Evolutionary conservation across 2,113 vertebrate genomes (phyloP).

Genomic region (Nannobrachium achirus): DNA sequence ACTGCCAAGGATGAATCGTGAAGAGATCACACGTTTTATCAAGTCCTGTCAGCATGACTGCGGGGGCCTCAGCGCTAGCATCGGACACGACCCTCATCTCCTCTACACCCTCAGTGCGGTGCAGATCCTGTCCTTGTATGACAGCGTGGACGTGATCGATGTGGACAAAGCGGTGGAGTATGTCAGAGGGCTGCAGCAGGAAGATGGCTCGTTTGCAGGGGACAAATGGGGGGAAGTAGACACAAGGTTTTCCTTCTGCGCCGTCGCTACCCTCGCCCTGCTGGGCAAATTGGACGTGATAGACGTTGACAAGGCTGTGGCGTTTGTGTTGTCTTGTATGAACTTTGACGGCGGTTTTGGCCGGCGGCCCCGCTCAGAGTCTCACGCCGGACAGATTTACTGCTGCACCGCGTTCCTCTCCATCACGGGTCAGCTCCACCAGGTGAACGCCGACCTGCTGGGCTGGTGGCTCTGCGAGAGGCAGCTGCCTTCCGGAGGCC

Average conservation of each 20-base stretch:
- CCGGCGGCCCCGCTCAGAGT: conserved; percentile 96
- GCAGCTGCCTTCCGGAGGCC: conserved; percentile 94
- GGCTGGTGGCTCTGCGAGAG: conserved; percentile 99
- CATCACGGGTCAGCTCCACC: conserved; percentile 94
- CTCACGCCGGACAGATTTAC: conserved; percentile 98
- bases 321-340: conserved; percentile 97
- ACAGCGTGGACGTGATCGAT: conserved; percentile 85
- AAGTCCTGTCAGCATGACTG: conserved; percentile 93
- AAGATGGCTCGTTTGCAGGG: conserved; percentile 95
- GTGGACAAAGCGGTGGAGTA: conserved; percentile 92
- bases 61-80: conserved; percentile 94
- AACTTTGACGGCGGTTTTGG: conserved; percentile 99
- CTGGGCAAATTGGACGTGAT: conserved; percentile 91
- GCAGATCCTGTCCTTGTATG: conserved; percentile 95
- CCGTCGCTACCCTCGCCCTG: conserved; percentile 91
- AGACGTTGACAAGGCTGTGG: conserved; percentile 89
- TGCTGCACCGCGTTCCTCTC: conserved; percentile 98
- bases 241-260: conserved; percentile 98
- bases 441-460: conserved; percentile 93
- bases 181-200: conserved; percentile 90
- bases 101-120: conserved; percentile 97
- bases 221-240: conserved; percentile 99
- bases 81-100: conserved; percentile 95
- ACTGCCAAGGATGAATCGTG: conserved; percentile 91
- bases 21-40: conserved; percentile 92